These are phyloP conservation scores for Periophthalmus magnuspinnatus DNA, from an alignment of 2,797 vertebrate genomes.

Conservation along the genomic window DNA sequence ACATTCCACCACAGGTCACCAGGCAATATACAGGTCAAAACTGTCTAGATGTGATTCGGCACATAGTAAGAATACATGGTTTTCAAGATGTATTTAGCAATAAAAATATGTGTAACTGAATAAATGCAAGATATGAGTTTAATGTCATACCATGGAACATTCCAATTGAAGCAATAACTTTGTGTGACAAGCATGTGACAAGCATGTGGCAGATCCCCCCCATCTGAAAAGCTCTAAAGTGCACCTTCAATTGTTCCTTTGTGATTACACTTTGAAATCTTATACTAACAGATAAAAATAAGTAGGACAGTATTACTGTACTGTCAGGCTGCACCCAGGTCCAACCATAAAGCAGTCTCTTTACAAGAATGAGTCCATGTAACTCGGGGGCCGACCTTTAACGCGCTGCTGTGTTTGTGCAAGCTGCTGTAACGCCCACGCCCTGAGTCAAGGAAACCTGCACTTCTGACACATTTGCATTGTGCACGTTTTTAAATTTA, in stretches of 20 bases:
- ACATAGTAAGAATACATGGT: not conserved
- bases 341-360: slow-evolving; percentile 8
- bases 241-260: too few relatives aligned
- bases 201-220: too few relatives aligned
- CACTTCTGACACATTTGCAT: slow-evolving; percentile 65
- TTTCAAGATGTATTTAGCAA: not conserved
- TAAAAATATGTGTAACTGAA: too few relatives aligned
- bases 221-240: too few relatives aligned
- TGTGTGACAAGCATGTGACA: not conserved
- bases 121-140: too few relatives aligned
- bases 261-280: not conserved
- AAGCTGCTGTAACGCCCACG: slow-evolving; percentile 64
- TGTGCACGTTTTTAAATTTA: slow-evolving; percentile 30
- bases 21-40: too few relatives aligned
- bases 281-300: slow-evolving; percentile 1
- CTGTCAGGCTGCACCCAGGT: not conserved
- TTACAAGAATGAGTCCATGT: slow-evolving; percentile 23
- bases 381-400: slow-evolving; percentile 64
- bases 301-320: not conserved
- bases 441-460: slow-evolving; percentile 66
- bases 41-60: not conserved
- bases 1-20: too few relatives aligned
- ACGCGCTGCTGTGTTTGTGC: slow-evolving; percentile 62
- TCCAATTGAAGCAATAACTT: too few relatives aligned
- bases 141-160: too few relatives aligned